These are phyloP conservation scores for Melanotaenia trifasciata DNA, from an alignment of 2,797 vertebrate species.

Conservation along the genomic window DNA sequence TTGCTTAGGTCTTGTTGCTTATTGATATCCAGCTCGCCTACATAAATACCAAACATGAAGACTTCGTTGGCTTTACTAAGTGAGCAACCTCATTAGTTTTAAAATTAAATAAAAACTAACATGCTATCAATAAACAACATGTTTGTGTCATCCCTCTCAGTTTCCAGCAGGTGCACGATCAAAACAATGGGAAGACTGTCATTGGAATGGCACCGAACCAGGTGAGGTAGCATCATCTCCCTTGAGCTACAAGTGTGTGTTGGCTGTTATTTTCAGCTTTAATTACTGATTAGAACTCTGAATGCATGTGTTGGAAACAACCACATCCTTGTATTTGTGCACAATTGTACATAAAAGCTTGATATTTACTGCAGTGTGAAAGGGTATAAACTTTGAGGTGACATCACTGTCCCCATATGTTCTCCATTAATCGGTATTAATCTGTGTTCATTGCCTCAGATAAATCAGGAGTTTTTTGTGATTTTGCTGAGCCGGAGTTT, in stretches of 20 bases:
- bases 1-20: slow-evolving; percentile 87
- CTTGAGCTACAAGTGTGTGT: neutral
- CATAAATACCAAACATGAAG: slow-evolving; percentile 96
- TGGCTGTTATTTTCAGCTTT: neutral
- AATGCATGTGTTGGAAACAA: neutral
- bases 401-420: neutral
- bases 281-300: neutral
- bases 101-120: neutral
- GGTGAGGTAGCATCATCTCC: slow-evolving; percentile 37
- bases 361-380: neutral
- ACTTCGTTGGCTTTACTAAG: slow-evolving; percentile 94
- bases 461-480: slow-evolving; percentile 2
- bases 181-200: slow-evolving; percentile 48
- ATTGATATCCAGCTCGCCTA: slow-evolving; percentile 95
- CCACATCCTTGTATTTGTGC: neutral
- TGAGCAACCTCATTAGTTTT: slow-evolving; percentile 73
- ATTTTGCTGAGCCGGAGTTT: slow-evolving; percentile 8
- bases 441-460: slow-evolving; percentile 11
- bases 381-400: neutral
- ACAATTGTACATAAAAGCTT: neutral
- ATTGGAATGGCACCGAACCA: slow-evolving; percentile 51
- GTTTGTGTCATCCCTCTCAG: slow-evolving; percentile 39
- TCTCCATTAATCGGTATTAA: slow-evolving; percentile 12
- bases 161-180: slow-evolving; percentile 49
- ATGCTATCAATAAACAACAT: neutral